These are phyloP conservation scores for Paramormyrops kingsleyae DNA, from an alignment of 2,113 vertebrate genomes.

Conservation along the genomic window DNA sequence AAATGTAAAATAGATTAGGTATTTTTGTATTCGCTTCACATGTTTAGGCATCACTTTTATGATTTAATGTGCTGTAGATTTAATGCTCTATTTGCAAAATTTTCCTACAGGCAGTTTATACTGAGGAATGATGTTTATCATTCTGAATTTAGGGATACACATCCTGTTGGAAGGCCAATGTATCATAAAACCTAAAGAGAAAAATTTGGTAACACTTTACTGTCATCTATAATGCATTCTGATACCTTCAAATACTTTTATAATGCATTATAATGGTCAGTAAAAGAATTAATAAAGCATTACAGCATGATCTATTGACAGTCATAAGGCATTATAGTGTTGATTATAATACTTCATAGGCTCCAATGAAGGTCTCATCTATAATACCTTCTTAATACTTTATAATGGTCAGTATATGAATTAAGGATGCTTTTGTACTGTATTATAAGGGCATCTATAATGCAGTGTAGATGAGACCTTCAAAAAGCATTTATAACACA, in stretches of 20 bases:
- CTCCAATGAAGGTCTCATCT: neutral
- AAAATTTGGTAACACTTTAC: neutral
- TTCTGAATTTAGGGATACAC: neutral
- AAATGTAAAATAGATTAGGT: constrained; percentile 36
- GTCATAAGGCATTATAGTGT: neutral
- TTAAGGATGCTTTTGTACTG: neutral
- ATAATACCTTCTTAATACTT: neutral
- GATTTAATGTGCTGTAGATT: constrained; percentile 55
- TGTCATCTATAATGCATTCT: neutral
- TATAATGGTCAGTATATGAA: neutral
- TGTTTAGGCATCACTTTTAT: constrained; percentile 16
- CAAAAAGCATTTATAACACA: neutral
- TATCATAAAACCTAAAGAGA: neutral
- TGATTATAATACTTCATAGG: too few species aligned
- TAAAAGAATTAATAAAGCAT: neutral
- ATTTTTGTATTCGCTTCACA: constrained; percentile 12
- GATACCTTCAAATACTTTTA: neutral
- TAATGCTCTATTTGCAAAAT: constrained; percentile 63
- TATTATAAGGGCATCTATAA: neutral
- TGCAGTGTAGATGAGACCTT: neutral
- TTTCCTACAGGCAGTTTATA: constrained; percentile 50
- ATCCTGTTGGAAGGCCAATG: neutral
- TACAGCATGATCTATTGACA: neutral
- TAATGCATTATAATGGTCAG: neutral
- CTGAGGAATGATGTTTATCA: constrained; percentile 13